Base-by-base conservation (phyloP, 2,113 vertebrate genomes). In the Panthera leo region DNA sequence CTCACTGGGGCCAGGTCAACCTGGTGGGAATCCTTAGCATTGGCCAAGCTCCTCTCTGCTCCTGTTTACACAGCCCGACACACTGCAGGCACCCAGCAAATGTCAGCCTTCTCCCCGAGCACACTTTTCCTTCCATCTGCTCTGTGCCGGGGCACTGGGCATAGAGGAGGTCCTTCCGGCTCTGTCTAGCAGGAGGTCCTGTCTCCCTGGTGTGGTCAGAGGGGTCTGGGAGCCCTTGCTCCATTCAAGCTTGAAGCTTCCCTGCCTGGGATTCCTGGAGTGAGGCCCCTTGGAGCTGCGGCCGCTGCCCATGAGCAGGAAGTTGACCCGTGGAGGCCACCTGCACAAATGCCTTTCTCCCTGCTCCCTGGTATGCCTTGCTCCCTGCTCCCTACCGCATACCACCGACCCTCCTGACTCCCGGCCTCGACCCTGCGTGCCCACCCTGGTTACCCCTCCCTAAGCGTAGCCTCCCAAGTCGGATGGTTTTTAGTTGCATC, bases 331-430 rank as follows among this genome's bases (percentile, higher is more conserved):
- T 13, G 9, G 45, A 12, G 58, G 18, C 34, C n/a, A 14, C 58
- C 29, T 5, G 7, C 34, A 4, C 2, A 19, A 5, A 31, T 0
- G 7, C 39, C 55, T 18, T 84, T n/a, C 3, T 23, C 19, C 48
- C 51, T 23, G 27, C 29, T 71, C 16, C 23, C 36, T 36, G 36
- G 36, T 36, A 36, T 36, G 36, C 36, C 36, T 36, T 36, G 15
- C 39, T 39, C 39, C 39, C 39, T 39, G 39, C 39, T 39, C 39
- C 39, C 39, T 39, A 39, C 53, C 19, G 80, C 29, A 48, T n/a
- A 9, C 9, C 51, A 14, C 9, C 45, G 27, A 7, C 0, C 3
- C 10, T 27, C 27, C 61, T 23, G 0, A 23, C 65, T 48, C 2
- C 78, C 3, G 4, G 21, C n/a, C 39, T 55, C 14, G 27, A 21